Evolutionary conservation across 2,888 invertebrate genomes (phyloP).

Genomic region (Zygaena filipendulae): DNA sequence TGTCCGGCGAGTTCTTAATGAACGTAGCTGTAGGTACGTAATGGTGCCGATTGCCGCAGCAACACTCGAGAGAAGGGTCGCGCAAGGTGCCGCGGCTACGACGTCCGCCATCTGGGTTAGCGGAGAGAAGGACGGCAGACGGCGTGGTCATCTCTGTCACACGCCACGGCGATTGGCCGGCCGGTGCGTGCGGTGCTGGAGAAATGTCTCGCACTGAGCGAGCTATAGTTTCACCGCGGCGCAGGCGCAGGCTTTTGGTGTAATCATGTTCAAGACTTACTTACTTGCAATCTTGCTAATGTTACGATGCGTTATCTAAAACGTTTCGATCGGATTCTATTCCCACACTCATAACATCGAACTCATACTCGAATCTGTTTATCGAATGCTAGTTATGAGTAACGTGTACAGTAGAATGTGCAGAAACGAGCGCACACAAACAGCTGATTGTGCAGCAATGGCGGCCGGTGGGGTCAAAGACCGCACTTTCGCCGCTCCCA

Average conservation of each 20-base stretch:
- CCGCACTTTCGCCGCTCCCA: constrained; percentile 65
- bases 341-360: neutral
- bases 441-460: constrained; percentile 57
- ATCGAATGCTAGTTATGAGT: too few relatives aligned
- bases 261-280: constrained; percentile 26
- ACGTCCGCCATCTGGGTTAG: constrained; percentile 40
- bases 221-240: too few relatives aligned
- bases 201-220: constrained; percentile 29
- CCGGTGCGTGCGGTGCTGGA: constrained; percentile 24
- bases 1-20: too few relatives aligned
- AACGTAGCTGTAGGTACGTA: too few relatives aligned
- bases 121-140: constrained; percentile 27
- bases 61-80: constrained; percentile 38
- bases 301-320: too few relatives aligned
- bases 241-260: too few relatives aligned
- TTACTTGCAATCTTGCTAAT: too few relatives aligned
- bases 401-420: too few relatives aligned
- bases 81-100: constrained; percentile 32
- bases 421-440: constrained; percentile 43
- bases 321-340: constrained; percentile 1
- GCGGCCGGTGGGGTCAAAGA: constrained; percentile 49
- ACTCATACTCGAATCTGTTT: too few relatives aligned
- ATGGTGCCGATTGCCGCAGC: too few relatives aligned
- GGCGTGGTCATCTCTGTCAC: constrained; percentile 28
- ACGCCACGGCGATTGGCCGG: constrained; percentile 19